Conservation (phyloP, 2,888 invertebrate species). For the Globia sparganii region DNA sequence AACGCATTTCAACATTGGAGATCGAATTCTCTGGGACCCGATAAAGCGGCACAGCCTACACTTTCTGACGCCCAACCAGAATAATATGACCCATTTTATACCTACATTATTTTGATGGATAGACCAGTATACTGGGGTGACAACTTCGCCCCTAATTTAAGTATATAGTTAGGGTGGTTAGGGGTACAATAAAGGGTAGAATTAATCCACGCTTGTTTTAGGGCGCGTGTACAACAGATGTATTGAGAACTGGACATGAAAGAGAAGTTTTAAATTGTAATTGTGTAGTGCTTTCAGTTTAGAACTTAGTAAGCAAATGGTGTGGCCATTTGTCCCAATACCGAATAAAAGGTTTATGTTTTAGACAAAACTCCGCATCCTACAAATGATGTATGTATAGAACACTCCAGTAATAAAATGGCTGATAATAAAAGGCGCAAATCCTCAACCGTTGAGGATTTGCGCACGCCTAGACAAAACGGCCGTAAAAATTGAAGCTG, state of each 20-base stretch:
- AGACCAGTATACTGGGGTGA: conserved; percentile 59
- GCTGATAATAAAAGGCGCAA: neutral
- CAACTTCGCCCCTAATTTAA: conserved; percentile 68
- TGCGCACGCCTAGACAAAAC: neutral
- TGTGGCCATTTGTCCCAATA: neutral
- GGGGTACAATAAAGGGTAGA: conserved; percentile 66
- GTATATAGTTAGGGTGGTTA: conserved; percentile 60
- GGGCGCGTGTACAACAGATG: conserved; percentile 56
- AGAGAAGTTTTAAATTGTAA: conserved; percentile 37
- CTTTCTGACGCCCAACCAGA: conserved; percentile 27
- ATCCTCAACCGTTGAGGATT: neutral
- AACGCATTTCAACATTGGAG: conserved; percentile 53
- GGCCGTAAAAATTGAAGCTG: neutral
- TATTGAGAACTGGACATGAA: conserved; percentile 43
- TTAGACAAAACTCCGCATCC: neutral
- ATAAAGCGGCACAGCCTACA: conserved; percentile 38
- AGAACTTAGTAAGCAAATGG: conserved; percentile 3
- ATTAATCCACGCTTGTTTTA: conserved; percentile 67
- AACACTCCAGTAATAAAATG: neutral
- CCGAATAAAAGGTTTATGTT: neutral
- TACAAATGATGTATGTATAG: neutral
- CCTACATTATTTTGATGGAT: conserved; percentile 65
- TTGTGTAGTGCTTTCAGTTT: conserved; percentile 26
- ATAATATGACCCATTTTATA: conserved; percentile 47
- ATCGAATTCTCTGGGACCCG: conserved; percentile 51